phyloP scores from a whole-genome alignment of 2,113 vertebrate species.

The Xiphorhynchus elegans region DNA sequence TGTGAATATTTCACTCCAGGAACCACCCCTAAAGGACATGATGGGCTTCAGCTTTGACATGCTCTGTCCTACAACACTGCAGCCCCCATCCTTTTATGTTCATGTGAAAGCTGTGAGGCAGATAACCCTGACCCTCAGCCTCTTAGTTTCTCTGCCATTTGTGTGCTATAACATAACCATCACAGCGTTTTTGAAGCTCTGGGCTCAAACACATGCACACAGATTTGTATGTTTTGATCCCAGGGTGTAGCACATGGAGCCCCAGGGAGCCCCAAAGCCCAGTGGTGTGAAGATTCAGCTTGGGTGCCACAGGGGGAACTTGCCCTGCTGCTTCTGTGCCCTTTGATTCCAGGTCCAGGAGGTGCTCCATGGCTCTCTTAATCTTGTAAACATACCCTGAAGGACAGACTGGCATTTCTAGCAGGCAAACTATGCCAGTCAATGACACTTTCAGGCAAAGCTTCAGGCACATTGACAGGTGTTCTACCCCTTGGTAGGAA shows the following conservation, averaged over 20 bases:
- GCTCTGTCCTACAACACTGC: background rate
- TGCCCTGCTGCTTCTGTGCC: accelerated
- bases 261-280: background rate
- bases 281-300: background rate
- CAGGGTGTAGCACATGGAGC: background rate
- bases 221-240: background rate
- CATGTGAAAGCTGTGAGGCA: background rate
- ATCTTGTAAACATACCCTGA: background rate
- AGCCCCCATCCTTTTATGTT: background rate
- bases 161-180: background rate
- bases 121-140: background rate
- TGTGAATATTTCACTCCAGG: background rate
- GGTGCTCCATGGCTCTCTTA: background rate
- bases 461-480: background rate
- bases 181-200: background rate
- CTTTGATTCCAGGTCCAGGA: background rate
- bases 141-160: background rate
- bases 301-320: background rate
- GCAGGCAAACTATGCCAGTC: background rate
- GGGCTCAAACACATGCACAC: background rate
- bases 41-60: background rate
- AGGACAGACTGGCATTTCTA: background rate
- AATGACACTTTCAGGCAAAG: background rate
- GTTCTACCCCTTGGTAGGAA: background rate
- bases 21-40: background rate